Evolutionary conservation across 2,888 invertebrate genomes (phyloP), one percentile per base, ranked within the genome.

Genomic region (Dryococelus australis): DNA sequence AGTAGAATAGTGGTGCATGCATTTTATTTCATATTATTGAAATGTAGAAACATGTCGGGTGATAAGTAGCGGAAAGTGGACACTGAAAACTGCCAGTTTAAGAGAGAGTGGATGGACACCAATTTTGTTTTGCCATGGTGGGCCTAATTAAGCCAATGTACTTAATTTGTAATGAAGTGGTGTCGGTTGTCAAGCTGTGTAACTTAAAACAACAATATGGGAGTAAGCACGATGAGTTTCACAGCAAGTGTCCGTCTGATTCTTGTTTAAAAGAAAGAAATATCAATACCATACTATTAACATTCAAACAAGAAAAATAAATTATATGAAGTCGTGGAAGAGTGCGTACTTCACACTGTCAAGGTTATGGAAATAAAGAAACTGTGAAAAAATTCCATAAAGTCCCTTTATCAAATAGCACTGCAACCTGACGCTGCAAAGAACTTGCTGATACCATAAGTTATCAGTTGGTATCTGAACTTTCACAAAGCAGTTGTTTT

Each of bases 151-250:
- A 83, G 27, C 28, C 83, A 83, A 13, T 83, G 13, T 35, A 27
- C 83, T 83, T 83, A 6, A 83, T 83, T 83, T 83, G 83, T n/a
- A 28, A 27, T 83, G 35, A 80, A 83, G 83, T 83, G 28, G 83
- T 35, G 13, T 83, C 35, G 13, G 27, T 12, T 83, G 43, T 83
- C 35, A 83, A 83, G 83, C 8, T 28, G 35, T 20, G 28, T 10
- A 27, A 83, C 35, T 83, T 83, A 83, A 83, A 28, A 27, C 12
- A 27, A 43, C 83, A 83, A 0, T 83, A 83, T 83, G 83, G 26
- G 27, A 27, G 83, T 28, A 83, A 27, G 83, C 83, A 79, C 79
- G 26, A 83, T 0, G 28, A 8, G 83, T n/a, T n/a, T n/a, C 83
- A 83, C 13, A 35, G 35, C 24, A 83, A 27, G 83, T 83, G 35